Conservation (phyloP, 2,888 invertebrate genomes). For the Netelia virgata region DNA sequence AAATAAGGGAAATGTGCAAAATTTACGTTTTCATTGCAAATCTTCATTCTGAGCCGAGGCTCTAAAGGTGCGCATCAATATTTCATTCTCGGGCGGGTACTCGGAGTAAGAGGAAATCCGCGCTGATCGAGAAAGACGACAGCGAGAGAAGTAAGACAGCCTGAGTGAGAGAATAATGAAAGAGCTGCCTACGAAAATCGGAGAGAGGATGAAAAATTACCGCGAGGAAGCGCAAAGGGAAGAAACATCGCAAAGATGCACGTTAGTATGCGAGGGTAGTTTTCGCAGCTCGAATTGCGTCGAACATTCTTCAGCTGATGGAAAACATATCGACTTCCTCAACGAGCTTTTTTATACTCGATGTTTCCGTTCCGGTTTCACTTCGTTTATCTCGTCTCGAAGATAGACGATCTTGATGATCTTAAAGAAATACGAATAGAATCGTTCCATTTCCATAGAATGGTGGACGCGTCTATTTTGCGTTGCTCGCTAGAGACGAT, state of each 20-base stretch:
- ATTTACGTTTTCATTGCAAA: constrained; percentile 59
- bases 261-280: no score
- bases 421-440: no score
- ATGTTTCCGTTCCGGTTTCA: neutral
- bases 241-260: no score
- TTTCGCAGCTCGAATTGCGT: no score
- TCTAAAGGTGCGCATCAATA: constrained; percentile 39
- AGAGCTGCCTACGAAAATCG: neutral
- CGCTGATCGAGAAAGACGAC: neutral
- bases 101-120: neutral
- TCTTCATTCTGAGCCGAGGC: constrained; percentile 28
- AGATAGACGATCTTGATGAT: no score
- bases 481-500: no score
- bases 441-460: no score
- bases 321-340: neutral
- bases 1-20: neutral
- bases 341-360: neutral
- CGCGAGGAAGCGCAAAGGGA: no score
- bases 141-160: neutral
- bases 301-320: neutral
- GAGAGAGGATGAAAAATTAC: neutral
- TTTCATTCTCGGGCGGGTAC: constrained; percentile 23
- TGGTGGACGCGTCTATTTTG: no score
- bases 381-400: neutral
- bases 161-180: neutral